Evolutionary conservation across 2,113 vertebrate genomes (phyloP), one percentile per base, ranked within the genome.

Genomic region (Pachycephala philippinensis): DNA sequence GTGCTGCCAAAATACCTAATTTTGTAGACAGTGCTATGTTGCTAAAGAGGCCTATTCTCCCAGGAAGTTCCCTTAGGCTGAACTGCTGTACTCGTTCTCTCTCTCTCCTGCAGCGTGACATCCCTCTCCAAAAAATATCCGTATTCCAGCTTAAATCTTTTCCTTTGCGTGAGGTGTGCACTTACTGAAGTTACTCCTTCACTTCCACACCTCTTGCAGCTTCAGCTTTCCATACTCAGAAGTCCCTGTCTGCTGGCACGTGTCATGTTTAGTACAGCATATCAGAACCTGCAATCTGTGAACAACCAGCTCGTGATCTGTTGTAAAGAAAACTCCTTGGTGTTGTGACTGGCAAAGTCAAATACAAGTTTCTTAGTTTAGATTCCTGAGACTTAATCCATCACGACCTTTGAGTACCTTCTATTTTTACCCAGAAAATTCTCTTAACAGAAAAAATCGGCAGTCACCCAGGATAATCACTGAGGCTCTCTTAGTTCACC

Each of bases 351-450:
- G 91, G 87, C 69, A 23, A 84, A 94, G 85, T 40, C 89, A 96
- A 83, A 87, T 28, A 1, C 8, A 92, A 82, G 57, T 94, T 91
- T 78, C 95, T 89, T 87, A 91, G 66, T 89, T 74, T 59, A 79
- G 74, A 75, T 70, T 81, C 76, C 45, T 18, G 39, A 93, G 68
- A 57, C 70, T 89, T 96, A 96, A 95, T 75, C 87, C 79, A 52
- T 57, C 70, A 8, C 3, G 23, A 84, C 82, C 82, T 93, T 40
- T 60, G 37, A 91, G 49, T 59, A 78, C 68, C n/a, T 91, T 84
- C 86, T 89, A 81, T 91, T 84, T 92, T 95, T 50, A 94, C 40
- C 47, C 27, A 75, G 69, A 90, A 82, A 91, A 84, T 49, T 89
- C 15, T 68, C 27, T 33, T 63, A 49, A 24, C 7, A 78, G 79